Evolutionary conservation across 1,140 invertebrate species (phyloP).

Genomic region (Ganaspis sp.): DNA sequence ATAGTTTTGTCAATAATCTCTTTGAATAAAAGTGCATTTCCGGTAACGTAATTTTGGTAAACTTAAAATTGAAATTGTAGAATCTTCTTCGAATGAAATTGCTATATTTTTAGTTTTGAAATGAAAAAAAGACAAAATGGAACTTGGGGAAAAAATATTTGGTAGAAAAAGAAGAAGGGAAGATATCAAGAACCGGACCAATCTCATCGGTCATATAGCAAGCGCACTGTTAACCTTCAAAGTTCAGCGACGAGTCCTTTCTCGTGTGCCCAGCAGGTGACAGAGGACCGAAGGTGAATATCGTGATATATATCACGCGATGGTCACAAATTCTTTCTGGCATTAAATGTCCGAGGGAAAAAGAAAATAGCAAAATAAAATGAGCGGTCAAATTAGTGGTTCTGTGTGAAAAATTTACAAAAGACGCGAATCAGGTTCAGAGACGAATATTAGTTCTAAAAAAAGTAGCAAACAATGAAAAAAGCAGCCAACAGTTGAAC

Average conservation of each 20-base stretch:
- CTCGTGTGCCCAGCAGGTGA: conserved; percentile 33
- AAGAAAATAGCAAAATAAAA: not conserved
- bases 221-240: conserved; percentile 22
- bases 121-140: not conserved
- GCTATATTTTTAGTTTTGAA: too few species aligned
- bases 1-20: too few species aligned
- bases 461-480: not conserved
- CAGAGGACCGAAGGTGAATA: conserved; percentile 25
- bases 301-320: conserved; percentile 21
- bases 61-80: too few species aligned
- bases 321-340: conserved; percentile 20
- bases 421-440: not conserved
- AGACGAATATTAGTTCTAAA: not conserved
- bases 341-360: not conserved
- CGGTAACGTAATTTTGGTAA: too few species aligned
- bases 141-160: conserved; percentile 36
- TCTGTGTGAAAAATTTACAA: not conserved
- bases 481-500: not conserved
- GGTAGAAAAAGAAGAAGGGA: not conserved
- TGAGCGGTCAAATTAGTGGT: not conserved
- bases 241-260: conserved; percentile 16
- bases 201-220: not conserved
- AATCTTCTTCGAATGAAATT: too few species aligned
- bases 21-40: too few species aligned
- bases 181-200: not conserved